Evolutionary conservation across 2,888 invertebrate genomes (phyloP), one percentile per base, ranked within the genome.

Genomic region (Drosophila nr. perissopoda): DNA sequence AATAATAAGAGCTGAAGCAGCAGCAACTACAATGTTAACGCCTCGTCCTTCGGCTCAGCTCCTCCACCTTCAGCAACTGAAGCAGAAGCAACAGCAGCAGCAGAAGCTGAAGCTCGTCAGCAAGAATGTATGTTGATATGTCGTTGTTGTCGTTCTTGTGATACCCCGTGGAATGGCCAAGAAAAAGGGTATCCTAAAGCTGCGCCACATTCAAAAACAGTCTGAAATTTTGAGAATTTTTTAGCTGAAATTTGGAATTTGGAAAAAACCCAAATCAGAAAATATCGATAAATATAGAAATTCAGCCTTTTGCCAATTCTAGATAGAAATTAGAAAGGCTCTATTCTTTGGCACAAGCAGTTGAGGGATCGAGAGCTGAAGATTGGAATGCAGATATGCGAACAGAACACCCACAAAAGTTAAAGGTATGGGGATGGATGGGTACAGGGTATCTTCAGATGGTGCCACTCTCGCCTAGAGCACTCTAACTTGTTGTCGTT

Each of bases 11-110:
- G 61, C 65, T 67, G 42, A 60, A 70, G 46, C 46, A 61, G 60
- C 59, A 56, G 59, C 74, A 81, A 71, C 88, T 73, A 82, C 79
- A 87, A 84, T 84, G 85, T 83, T 76, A 66, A 79, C 88, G 88
- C 82, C 74, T 76, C 76, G 76, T 83, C 74, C 76, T 79, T 34
- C 57, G 49, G 40, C 75, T 62, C 48, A 33, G 31, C 62, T 27
- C 18, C 68, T 27, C 13, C 57, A 31, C 11, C 18, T 27, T 27
- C 38, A 11, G 33, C 52, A 38, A 16, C 36, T 36, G 21, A 46
- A 46, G 36, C 54, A 46, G 42, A n/a, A 42, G 42, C 48, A 27
- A 18, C 6, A 38, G 38, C 38, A 16, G 38, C 0, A 18, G 38
- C 53, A 11, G 34, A 36, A 40, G 62, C 54, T 62, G 49, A 29